phyloP scores from a whole-genome alignment of 2,797 vertebrate genomes.

The Cossypha niveicapilla region DNA sequence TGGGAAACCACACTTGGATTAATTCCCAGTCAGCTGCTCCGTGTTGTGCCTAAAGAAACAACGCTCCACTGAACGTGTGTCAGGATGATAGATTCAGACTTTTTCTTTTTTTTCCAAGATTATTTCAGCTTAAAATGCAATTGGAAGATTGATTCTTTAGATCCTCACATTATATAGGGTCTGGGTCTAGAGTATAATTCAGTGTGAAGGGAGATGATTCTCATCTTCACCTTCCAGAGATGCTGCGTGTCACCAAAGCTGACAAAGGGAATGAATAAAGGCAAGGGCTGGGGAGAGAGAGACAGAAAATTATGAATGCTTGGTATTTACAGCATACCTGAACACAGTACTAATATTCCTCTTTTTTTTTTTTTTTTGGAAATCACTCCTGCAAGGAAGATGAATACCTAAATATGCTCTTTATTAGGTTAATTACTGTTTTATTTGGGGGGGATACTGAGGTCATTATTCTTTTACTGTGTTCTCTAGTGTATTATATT shows the following conservation, averaged over 20 bases:
- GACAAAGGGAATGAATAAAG: slow-evolving; percentile 18
- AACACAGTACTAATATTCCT: background rate
- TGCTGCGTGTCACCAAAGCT: background rate
- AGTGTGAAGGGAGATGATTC: slow-evolving; percentile 20
- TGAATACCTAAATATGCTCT: background rate
- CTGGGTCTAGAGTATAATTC: slow-evolving; percentile 23
- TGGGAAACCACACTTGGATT: background rate
- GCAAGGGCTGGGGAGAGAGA: background rate
- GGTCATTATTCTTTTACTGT: slow-evolving; percentile 22
- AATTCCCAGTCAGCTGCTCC: slow-evolving; percentile 19
- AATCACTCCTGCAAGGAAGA: background rate
- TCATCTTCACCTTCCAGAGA: slow-evolving; percentile 27
- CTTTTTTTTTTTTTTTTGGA: background rate
- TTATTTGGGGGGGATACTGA: slow-evolving; percentile 12
- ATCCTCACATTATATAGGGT: slow-evolving; percentile 33
- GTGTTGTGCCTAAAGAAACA: slow-evolving; percentile 30
- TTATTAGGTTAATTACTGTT: slow-evolving; percentile 51
- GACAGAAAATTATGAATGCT: background rate
- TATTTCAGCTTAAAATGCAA: slow-evolving; percentile 39
- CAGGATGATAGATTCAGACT: slow-evolving; percentile 38
- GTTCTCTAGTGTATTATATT: slow-evolving; percentile 23
- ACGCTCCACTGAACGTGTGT: background rate
- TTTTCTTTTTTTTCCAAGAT: background rate
- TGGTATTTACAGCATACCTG: background rate
- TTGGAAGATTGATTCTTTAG: slow-evolving; percentile 59